These are phyloP conservation scores for Alviniconcha marisindica DNA, from an alignment of 1,140 invertebrate species.

Conservation along the genomic window DNA sequence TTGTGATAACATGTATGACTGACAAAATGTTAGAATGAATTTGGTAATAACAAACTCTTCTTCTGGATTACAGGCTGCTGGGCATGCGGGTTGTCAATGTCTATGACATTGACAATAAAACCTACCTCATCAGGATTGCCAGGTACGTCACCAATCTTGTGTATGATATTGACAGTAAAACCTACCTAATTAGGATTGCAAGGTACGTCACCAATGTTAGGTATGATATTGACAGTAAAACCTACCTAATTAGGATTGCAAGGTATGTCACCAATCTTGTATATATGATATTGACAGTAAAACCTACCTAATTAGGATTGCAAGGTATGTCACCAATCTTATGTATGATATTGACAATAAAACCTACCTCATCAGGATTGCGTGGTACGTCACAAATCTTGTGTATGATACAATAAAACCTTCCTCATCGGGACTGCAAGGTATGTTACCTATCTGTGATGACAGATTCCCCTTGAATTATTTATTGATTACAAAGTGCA, in stretches of 20 bases:
- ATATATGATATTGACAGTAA: conserved; percentile 98
- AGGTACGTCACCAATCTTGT: conserved; percentile 80
- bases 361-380: conserved; percentile 91
- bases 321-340: conserved; percentile 58
- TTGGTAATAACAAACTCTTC: too few relatives aligned
- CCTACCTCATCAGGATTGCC: conserved; percentile 92
- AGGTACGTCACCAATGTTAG: conserved; percentile 77
- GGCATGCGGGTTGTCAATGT: conserved; percentile 97
- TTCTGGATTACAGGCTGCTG: conserved; percentile 82
- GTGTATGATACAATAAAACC: conserved; percentile 97
- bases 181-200: conserved; percentile 89
- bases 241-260: conserved; percentile 89
- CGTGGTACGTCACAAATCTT: conserved; percentile 47
- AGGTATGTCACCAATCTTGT: conserved; percentile 50
- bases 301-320: conserved; percentile 91
- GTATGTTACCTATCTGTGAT: conserved; percentile 2
- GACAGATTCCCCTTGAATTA: too few relatives aligned
- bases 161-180: conserved; percentile 98
- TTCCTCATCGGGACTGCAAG: conserved; percentile 87
- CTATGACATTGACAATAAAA: conserved; percentile 98
- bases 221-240: conserved; percentile 98
- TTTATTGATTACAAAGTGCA: too few relatives aligned
- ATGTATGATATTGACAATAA: conserved; percentile 98
- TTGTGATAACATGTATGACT: too few relatives aligned
- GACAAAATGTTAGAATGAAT: too few relatives aligned